Conservation (phyloP, 2,797 vertebrate genomes). For the Schizopygopsis pylzovi region DNA sequence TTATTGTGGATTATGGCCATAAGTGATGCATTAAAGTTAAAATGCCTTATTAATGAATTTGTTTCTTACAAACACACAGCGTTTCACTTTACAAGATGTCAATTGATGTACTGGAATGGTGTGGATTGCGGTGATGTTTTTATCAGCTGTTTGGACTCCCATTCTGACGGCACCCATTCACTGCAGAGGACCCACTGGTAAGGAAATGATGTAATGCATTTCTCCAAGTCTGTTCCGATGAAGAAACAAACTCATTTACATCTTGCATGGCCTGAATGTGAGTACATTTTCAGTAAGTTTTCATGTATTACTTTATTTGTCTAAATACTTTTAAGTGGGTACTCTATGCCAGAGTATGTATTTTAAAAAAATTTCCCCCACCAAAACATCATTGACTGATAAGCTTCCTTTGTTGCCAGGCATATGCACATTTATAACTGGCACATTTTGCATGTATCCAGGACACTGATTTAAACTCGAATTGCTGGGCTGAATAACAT, state of each 20-base stretch:
- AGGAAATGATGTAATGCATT: neutral
- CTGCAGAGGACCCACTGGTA: neutral
- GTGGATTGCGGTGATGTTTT: neutral
- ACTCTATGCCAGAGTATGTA: neutral
- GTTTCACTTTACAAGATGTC: neutral
- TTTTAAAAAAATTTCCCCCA: neutral
- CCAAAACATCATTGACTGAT: neutral
- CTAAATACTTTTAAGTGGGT: neutral
- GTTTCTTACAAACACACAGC: neutral
- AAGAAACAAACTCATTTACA: neutral
- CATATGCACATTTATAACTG: neutral
- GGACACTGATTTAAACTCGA: neutral
- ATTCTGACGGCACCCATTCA: neutral
- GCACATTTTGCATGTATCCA: neutral
- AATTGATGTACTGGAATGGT: neutral
- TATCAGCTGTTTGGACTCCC: neutral
- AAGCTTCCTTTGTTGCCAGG: neutral
- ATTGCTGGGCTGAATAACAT: neutral
- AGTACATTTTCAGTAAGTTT: neutral
- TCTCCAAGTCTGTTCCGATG: neutral
- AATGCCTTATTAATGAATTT: neutral
- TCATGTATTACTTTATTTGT: neutral
- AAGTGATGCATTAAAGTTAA: neutral
- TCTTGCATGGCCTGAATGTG: neutral
- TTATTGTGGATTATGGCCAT: neutral